Base-by-base conservation (phyloP, 2,113 vertebrate genomes). In the Plestiodon gilberti region DNA sequence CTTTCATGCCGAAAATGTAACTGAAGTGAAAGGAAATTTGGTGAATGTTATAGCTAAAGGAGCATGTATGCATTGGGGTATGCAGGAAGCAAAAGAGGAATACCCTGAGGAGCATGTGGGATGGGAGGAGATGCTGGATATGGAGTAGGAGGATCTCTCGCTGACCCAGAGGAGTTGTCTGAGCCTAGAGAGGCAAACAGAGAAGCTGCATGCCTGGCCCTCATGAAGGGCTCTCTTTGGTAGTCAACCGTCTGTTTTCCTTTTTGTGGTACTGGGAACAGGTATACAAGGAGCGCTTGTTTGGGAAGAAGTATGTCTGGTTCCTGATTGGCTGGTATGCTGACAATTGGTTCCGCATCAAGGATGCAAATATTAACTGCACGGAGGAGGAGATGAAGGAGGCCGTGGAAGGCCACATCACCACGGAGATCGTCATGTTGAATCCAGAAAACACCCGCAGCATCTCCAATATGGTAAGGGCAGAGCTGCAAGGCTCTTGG, bases 251-350 rank as follows among this genome's bases (percentile, higher is more conserved):
- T 0, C 14, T 5, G 3, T 15, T 1, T 3, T 8, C 35, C 23
- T 81, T 33, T 4, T 78, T 7, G 0, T 30, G 79, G 52, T n/a
- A 18, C 79, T 55, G 40, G 48, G 22, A n/a, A 2, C 89, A 99
- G 98, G 98, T 99, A 62, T 99, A 98, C 89, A 99, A 99, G 95
- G 98, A 99, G 95, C 98, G 98, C 92, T 97, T 99, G 28, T 99
- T 98, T 0, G 98, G 98, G 78, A 99, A 99, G 96, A 99, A 99
- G 93, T 97, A 98, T 0, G 98, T 99, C 62, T 99, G 98, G 98
- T 99, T 99, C 94, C 97, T 99, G 89, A 99, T 99, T 0, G 98
- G 98, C 73, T 99, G 98, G 98, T 99, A 99, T 0, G 98, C 98
- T 0, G 98, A 99, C 96, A 99, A 99, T 84, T 99, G 98, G 98